Conservation (phyloP, 35 echinoderm and acorn worm species). For the Amphiura filiformis region DNA sequence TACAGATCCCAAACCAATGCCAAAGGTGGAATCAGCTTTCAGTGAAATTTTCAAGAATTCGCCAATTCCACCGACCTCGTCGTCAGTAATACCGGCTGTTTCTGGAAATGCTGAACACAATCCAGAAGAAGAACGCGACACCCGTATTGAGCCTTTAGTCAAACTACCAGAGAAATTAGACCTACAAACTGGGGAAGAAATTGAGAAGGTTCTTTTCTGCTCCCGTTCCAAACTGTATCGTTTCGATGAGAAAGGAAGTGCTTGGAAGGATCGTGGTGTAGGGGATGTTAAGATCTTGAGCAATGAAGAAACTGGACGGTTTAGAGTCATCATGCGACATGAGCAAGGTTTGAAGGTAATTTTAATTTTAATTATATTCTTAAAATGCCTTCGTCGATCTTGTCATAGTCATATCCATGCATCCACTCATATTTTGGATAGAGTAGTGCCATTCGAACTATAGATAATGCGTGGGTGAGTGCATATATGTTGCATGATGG, state of each 20-base stretch:
- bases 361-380: too few relatives aligned
- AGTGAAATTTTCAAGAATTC: neutral
- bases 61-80: neutral
- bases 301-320: slow-evolving; percentile 23
- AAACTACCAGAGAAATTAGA: slow-evolving; percentile 62
- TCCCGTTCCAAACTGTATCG: slow-evolving; percentile 86
- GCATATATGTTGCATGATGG: too few relatives aligned
- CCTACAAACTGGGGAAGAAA: slow-evolving; percentile 80
- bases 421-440: too few relatives aligned
- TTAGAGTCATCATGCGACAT: slow-evolving; percentile 81
- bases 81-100: neutral
- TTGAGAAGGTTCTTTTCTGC: slow-evolving; percentile 63
- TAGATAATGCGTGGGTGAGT: too few relatives aligned
- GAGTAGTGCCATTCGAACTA: too few relatives aligned
- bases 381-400: too few relatives aligned
- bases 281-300: slow-evolving; percentile 81
- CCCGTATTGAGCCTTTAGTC: slow-evolving; percentile 74
- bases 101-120: slow-evolving; percentile 29
- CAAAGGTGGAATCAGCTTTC: neutral
- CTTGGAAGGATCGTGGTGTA: slow-evolving; percentile 88
- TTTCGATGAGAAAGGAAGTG: slow-evolving; percentile 46
- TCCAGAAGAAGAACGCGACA: slow-evolving; percentile 56
- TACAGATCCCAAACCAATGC: too few relatives aligned
- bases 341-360: slow-evolving; percentile 61
- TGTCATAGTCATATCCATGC: too few relatives aligned